Evolutionary conservation across 2,797 vertebrate species (phyloP).

Genomic region (Antrozous pallidus): DNA sequence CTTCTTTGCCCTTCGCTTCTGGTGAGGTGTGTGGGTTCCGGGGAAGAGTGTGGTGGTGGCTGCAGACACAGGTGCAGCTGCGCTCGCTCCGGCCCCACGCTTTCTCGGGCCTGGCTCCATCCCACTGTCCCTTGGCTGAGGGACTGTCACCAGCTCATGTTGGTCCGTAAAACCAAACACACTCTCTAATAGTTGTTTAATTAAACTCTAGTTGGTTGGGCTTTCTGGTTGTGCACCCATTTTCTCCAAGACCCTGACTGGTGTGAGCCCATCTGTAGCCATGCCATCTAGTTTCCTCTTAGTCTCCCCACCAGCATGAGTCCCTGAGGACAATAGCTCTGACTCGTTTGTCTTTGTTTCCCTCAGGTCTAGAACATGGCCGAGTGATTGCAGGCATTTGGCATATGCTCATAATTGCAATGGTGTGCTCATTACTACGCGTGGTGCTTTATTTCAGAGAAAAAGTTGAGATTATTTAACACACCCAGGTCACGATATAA

Average conservation of each 20-base stretch:
- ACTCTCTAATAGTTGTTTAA: not conserved
- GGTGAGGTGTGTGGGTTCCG: not conserved
- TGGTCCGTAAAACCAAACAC: not conserved
- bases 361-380: not conserved
- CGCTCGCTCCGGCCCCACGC: not conserved
- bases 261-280: not conserved
- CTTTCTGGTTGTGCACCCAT: not conserved
- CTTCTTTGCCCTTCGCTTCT: not conserved
- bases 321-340: not conserved
- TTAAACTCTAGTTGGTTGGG: not conserved
- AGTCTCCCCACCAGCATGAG: not conserved
- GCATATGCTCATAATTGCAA: not conserved
- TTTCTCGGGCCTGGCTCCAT: accelerated
- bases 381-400: not conserved
- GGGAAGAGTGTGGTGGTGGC: accelerated
- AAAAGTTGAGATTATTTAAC: not conserved
- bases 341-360: not conserved
- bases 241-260: not conserved
- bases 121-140: not conserved
- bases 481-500: not conserved
- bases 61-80: not conserved
- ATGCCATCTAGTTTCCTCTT: not conserved
- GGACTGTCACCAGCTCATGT: not conserved
- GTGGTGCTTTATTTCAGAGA: not conserved
- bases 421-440: not conserved